Conservation (phyloP, 2,797 vertebrate genomes). For the Vireo griseus region DNA sequence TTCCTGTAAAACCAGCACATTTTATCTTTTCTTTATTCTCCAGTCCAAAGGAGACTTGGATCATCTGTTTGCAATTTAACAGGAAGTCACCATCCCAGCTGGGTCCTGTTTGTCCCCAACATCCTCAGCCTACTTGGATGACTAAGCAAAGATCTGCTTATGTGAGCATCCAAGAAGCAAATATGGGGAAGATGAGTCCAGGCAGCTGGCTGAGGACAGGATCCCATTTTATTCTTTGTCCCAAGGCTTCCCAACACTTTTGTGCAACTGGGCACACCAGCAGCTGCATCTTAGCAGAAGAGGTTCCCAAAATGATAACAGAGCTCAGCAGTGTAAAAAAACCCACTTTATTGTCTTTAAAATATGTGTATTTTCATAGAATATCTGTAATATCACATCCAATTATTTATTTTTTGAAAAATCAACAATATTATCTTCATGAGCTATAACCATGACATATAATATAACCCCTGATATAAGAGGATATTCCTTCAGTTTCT, state of each 20-base stretch:
- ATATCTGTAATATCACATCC: not conserved
- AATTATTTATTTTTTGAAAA: not conserved
- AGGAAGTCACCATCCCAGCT: not conserved
- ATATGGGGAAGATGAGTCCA: not conserved
- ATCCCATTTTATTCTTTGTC: not conserved
- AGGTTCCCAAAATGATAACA: not conserved
- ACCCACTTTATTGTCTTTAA: slow-evolving; percentile 18
- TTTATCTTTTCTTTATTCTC: not conserved
- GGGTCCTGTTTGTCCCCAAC: not conserved
- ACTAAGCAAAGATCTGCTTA: not conserved
- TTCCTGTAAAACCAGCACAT: not conserved
- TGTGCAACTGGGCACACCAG: not conserved
- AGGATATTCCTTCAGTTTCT: not conserved
- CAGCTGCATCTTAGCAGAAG: not conserved
- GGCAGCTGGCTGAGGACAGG: not conserved
- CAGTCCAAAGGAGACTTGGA: not conserved
- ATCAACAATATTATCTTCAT: not conserved
- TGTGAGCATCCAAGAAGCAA: not conserved
- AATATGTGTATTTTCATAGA: not conserved
- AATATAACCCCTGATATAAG: not conserved
- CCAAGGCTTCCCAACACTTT: not conserved
- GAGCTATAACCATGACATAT: not conserved
- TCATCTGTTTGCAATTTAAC: not conserved
- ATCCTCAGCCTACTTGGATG: not conserved
- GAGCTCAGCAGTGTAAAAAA: not conserved